Evolutionary conservation across 2,888 invertebrate species (phyloP).

Genomic region (Spodoptera littoralis): DNA sequence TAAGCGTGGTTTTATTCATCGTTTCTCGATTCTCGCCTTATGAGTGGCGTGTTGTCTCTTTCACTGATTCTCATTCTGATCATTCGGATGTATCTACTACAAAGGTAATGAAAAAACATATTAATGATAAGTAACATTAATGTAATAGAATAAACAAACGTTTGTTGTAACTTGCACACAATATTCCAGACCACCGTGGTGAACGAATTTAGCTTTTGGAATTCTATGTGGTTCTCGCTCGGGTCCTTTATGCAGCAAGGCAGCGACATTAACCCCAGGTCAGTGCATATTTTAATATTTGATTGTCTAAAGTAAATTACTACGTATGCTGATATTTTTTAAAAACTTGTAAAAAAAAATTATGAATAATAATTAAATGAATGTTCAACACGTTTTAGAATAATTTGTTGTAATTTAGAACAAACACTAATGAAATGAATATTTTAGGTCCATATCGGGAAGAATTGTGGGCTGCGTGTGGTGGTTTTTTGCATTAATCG

Average conservation of each 20-base stretch:
- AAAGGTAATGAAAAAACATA: constrained; percentile 62
- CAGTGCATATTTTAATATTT: constrained; percentile 73
- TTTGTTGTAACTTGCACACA: constrained; percentile 42
- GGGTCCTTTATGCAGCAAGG: constrained; percentile 99
- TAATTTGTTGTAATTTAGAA: background rate
- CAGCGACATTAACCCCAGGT: constrained; percentile 98
- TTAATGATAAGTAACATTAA: background rate
- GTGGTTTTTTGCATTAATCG: constrained; percentile 99
- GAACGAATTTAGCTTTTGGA: constrained; percentile 98
- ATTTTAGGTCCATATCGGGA: constrained; percentile 93
- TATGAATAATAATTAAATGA: too few relatives aligned
- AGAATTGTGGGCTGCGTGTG: constrained; percentile 98
- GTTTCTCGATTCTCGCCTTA: constrained; percentile 98
- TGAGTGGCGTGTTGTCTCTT: constrained; percentile 95
- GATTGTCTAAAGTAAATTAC: constrained; percentile 51
- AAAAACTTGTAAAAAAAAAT: background rate
- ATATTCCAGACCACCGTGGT: constrained; percentile 90
- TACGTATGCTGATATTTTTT: background rate
- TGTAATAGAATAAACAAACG: constrained; percentile 30
- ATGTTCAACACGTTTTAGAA: background rate
- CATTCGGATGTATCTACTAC: constrained; percentile 69
- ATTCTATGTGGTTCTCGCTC: constrained; percentile 99
- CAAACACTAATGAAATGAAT: constrained; percentile 7
- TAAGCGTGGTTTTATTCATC: constrained; percentile 97
- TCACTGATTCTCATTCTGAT: constrained; percentile 70